Evolutionary conservation across 2,888 invertebrate genomes (phyloP), one percentile per base, ranked within the genome.

Genomic region (Drosophila kambysellisi): DNA sequence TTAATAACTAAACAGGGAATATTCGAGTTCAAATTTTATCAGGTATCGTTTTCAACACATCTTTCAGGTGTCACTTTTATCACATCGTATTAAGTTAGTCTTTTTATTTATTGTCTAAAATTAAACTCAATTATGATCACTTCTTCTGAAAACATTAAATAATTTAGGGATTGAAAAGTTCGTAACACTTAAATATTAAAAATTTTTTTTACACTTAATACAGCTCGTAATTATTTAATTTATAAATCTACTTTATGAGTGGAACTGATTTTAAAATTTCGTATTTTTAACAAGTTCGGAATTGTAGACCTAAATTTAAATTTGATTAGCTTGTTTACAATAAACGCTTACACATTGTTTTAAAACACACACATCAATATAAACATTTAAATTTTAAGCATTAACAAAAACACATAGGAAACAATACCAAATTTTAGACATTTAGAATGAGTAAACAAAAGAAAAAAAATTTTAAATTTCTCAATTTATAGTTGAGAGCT

Each of bases 361-460:
- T 15, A 9, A 41, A 41, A 32, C n/a, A 32, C 15, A 0, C 6
- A 35, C 59, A 37, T 30, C 11, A 41, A 39, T n/a, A 17, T 15
- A 39, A 37, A 52, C 15, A 32, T 39, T 32, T 25, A 12, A 11
- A 20, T 48, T 12, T 30, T 17, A 15, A 39, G 30, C 35, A 37
- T 50, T 39, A 20, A 20, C 48, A 50, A 43, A 56, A 35, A 25
- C 33, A 35, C 29, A 29, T 20, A n/a, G 8, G n/a, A 29, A 30
- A 15, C 43, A 5, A 66, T 46, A 43, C 20, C 11, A 56, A 29
- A 64, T 50, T 37, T 46, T 53, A 62, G n/a, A 35, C 53, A 53
- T 56, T 54, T 30, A 41, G 56, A 30, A 30, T 1, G 1, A 39
- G 4, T 30, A 17, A 50, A 29, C 25, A 46, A 30, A 5, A 30